phyloP scores from a whole-genome alignment of 1,140 invertebrate genomes.

The Pogonus chalceus region DNA sequence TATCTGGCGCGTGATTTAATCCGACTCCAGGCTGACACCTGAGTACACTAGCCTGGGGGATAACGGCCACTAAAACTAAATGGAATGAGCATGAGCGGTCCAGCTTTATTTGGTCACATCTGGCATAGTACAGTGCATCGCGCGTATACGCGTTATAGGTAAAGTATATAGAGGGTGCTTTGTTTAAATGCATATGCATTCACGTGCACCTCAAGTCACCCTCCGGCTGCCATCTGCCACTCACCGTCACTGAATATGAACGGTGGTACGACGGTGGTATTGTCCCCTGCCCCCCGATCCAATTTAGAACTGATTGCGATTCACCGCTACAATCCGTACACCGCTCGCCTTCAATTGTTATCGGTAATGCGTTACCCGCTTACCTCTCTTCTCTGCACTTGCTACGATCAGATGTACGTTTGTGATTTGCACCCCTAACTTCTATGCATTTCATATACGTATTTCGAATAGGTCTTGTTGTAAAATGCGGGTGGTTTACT shows the following conservation, averaged over 20 bases:
- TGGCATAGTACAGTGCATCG: constrained; percentile 15
- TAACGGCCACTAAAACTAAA: constrained; percentile 34
- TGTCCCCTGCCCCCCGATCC: constrained; percentile 28
- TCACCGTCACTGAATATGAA: constrained; percentile 25
- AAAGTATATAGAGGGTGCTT: constrained; percentile 26
- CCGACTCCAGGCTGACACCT: constrained; percentile 31
- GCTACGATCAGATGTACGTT: too few species aligned
- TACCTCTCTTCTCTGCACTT: too few species aligned
- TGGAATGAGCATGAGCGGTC: constrained; percentile 23
- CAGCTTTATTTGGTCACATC: constrained; percentile 23
- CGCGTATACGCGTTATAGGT: constrained; percentile 11
- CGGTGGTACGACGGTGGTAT: constrained; percentile 5
- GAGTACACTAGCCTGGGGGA: constrained; percentile 31
- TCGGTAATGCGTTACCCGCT: not conserved
- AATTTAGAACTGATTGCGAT: constrained; percentile 35
- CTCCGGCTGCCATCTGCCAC: constrained; percentile 31
- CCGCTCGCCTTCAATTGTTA: not conserved
- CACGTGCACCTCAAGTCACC: constrained; percentile 13
- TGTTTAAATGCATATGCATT: constrained; percentile 34
- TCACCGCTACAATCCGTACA: not conserved
- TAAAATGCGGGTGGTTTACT: too few species aligned
- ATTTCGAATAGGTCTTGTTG: too few species aligned
- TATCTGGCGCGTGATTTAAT: constrained; percentile 31
- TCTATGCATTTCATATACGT: too few species aligned
- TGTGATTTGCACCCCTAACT: too few species aligned